Evolutionary conservation across 2,797 vertebrate species (phyloP), one percentile per base, ranked within the genome.

Genomic region (Alfaro cultratus): DNA sequence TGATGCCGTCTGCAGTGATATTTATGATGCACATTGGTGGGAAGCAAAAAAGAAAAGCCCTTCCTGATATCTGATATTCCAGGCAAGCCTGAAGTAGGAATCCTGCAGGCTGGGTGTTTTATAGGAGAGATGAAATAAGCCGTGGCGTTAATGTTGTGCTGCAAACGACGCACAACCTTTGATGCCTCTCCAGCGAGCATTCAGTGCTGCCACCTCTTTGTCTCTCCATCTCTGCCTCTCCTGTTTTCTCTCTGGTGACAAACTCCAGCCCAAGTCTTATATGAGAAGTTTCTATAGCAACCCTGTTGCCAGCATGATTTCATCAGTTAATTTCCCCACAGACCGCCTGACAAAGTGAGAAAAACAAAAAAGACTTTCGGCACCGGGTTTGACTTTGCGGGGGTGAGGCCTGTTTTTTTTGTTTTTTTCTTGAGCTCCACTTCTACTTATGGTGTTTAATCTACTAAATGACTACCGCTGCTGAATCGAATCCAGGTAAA

Each of bases 251-350:
- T 87, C 80, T 64, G 72, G 89, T 85, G 88, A 90, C 89, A 91
- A 92, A 89, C 91, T 90, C 89, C 73, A 89, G 89, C 81, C 85
- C 72, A 82, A 92, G 85, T 92, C 90, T 85, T 91, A 90, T 85
- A 92, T 92, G 85, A 91, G 88, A 93, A 88, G 94, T 94, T 93
- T 93, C 92, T 93, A 94, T 94, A 93, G 94, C 92, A 94, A 94
- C 94, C 76, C 77, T 79, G 83, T 91, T 92, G 86, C 88, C 87
- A 80, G 86, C 85, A 79, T 92, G 93, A 91, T 88, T 90, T 92
- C 89, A 90, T 93, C 88, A 90, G 88, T 91, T 94, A 94, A 94
- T 94, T 95, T 95, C 92, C 93, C 94, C 74, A 82, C 31, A 91
- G 94, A 88, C 90, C 73, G 83, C 55, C 87, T 83, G 86, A 91